Evolutionary conservation across 2,113 vertebrate species (phyloP), one percentile per base, ranked within the genome.

Genomic region (Python bivittatus): DNA sequence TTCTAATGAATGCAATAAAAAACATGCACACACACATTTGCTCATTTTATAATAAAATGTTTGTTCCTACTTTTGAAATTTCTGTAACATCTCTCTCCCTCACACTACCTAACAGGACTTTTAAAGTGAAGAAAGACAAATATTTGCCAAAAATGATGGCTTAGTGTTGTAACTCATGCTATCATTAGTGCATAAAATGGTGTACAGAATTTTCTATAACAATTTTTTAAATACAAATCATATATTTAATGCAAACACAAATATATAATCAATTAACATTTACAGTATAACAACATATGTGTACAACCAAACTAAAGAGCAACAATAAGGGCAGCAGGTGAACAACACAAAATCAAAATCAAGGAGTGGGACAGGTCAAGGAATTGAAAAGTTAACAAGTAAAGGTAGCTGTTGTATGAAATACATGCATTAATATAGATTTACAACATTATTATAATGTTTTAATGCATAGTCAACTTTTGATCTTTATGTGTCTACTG

Each of bases 281-380:
- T 68, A 33, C 12, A 68, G 64, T 33, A 72, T 33, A 72, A 72
- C n/a, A 72, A 33, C 5, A 33, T 72, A 72, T 72, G 13, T 72
- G 29, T 72, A 72, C 29, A 72, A 15, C 6, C 68, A 72, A 72
- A 48, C 48, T 48, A 48, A 72, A 33, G 68, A 72, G 15, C 68
- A 72, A 20, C 17, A 72, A 72, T 72, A 33, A 72, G 68, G 53
- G 23, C 85, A 86, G 58, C 44, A 61, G 38, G 27, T 54, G 13
- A 91, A 88, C 92, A 92, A 64, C 13, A 53, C 91, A 87, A 94
- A 95, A 94, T 0, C 93, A 94, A 86, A 56, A 15, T 10, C 23
- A 84, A 61, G 10, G 72, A 94, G 91, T 61, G 92, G 29, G 3
- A 92, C 44, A 4, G 25, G 64, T 60, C 72, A 86, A 0, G 0